Percentiles rank a stretch among this genome's conserved stretches.
Conservation (phyloP, 2,113 vertebrate genomes). For the Bambusicola thoracicus region DNA sequence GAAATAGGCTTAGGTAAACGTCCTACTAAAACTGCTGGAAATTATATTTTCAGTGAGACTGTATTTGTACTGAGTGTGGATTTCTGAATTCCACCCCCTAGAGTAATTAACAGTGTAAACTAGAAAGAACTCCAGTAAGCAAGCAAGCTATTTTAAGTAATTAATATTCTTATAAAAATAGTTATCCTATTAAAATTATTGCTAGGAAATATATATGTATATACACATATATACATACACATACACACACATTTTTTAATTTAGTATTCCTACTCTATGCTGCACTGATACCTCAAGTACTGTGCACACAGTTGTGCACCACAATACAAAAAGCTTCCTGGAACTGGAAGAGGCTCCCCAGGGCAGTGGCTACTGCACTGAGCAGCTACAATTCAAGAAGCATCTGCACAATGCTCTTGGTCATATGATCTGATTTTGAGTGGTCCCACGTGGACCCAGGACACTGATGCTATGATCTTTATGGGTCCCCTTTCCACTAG, state of each 20-base stretch:
- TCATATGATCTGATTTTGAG: no score
- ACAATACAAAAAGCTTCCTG: no score
- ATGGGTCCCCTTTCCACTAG: neutral
- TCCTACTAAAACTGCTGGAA: conserved; percentile 28
- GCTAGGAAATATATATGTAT: neutral
- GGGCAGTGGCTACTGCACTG: no score
- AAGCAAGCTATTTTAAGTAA: neutral
- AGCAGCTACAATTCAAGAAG: no score
- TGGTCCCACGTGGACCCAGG: no score
- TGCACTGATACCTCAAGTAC: no score
- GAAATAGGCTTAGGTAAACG: conserved; percentile 51
- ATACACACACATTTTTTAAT: no score
- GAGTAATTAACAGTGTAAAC: conserved; percentile 23
- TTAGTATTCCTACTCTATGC: no score
- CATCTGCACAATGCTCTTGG: no score
- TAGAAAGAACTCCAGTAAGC: neutral
- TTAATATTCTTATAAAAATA: conserved; percentile 56
- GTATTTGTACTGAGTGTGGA: neutral
- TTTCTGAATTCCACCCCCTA: conserved; percentile 13
- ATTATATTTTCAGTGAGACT: conserved; percentile 13
- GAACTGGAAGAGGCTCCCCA: no score
- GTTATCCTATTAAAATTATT: conserved; percentile 16
- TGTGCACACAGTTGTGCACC: no score
- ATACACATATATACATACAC: no score
- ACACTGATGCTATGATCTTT: neutral